A percentile compares a stretch with the other conserved stretches of the same genome.
These are phyloP conservation scores for Tridacna gigas DNA, from an alignment of 2,888 invertebrate genomes.

Conservation along the genomic window DNA sequence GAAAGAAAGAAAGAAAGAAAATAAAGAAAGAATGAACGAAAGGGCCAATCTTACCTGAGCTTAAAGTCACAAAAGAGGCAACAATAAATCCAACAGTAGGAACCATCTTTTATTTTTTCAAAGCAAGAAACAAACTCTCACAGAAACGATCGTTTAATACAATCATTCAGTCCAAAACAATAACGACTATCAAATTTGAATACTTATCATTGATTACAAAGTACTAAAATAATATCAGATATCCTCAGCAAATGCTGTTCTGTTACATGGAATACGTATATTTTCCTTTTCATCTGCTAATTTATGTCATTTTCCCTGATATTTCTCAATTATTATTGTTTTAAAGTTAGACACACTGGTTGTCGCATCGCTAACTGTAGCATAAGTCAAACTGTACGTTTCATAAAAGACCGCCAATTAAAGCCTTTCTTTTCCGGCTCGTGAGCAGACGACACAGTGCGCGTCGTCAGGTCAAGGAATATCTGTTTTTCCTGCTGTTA, in stretches of 20 bases:
- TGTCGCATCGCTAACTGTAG: background rate
- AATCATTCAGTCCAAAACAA: too few relatives aligned
- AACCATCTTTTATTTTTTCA: background rate
- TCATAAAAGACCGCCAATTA: slow-evolving; percentile 7
- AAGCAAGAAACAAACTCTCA: too few relatives aligned
- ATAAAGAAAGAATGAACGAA: background rate
- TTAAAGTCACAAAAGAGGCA: background rate
- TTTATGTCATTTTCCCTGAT: background rate
- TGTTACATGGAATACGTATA: too few relatives aligned
- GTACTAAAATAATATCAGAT: too few relatives aligned
- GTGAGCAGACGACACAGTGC: slow-evolving; percentile 24
- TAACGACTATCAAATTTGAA: too few relatives aligned
- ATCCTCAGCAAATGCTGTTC: too few relatives aligned
- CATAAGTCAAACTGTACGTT: background rate
- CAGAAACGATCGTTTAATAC: too few relatives aligned
- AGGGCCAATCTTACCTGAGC: background rate
- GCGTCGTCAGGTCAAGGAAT: slow-evolving; percentile 10
- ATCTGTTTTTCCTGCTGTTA: background rate
- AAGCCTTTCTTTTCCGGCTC: slow-evolving; percentile 8
- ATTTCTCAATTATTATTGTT: background rate
- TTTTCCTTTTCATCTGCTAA: too few relatives aligned
- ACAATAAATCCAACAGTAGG: background rate
- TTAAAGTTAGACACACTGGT: background rate
- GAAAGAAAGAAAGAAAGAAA: too few relatives aligned
- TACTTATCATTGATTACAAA: too few relatives aligned